Percentiles rank a stretch among this genome's conserved stretches.
These are phyloP conservation scores for Nebria salina DNA, from an alignment of 2,888 invertebrate species.

Conservation along the genomic window DNA sequence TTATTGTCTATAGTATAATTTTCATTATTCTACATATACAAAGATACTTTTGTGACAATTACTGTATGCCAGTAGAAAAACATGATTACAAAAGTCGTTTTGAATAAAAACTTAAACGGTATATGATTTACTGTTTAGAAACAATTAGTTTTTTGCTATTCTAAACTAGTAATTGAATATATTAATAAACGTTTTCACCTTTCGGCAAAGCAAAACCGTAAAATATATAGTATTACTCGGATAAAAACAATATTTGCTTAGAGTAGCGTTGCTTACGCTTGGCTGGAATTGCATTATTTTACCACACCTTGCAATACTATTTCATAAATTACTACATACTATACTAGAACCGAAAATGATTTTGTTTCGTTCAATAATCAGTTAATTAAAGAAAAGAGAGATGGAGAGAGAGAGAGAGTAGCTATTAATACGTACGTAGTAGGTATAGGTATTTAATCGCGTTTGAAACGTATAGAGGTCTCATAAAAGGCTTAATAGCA, in stretches of 20 bases:
- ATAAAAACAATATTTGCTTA: background rate
- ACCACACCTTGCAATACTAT: background rate
- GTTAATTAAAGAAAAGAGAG: too few species aligned
- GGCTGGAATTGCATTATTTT: background rate
- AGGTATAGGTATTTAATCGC: too few species aligned
- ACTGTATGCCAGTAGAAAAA: conserved; percentile 8
- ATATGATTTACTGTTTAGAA: background rate
- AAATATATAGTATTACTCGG: background rate
- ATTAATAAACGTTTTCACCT: background rate
- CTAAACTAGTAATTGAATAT: background rate
- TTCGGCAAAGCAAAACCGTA: background rate
- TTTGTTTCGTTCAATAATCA: too few species aligned
- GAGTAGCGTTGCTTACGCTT: background rate
- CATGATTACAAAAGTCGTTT: background rate
- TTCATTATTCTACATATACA: too few species aligned
- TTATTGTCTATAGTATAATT: too few species aligned
- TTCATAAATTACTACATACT: background rate
- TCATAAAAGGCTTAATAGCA: background rate
- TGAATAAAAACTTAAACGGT: background rate
- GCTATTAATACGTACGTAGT: too few species aligned
- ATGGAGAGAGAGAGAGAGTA: too few species aligned
- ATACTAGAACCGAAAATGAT: too few species aligned
- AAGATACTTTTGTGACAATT: background rate
- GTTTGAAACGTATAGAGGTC: too few species aligned
- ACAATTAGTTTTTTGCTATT: background rate